These are phyloP conservation scores for Phyllopteryx taeniolatus DNA, from an alignment of 2,113 vertebrate genomes.

Conservation along the genomic window DNA sequence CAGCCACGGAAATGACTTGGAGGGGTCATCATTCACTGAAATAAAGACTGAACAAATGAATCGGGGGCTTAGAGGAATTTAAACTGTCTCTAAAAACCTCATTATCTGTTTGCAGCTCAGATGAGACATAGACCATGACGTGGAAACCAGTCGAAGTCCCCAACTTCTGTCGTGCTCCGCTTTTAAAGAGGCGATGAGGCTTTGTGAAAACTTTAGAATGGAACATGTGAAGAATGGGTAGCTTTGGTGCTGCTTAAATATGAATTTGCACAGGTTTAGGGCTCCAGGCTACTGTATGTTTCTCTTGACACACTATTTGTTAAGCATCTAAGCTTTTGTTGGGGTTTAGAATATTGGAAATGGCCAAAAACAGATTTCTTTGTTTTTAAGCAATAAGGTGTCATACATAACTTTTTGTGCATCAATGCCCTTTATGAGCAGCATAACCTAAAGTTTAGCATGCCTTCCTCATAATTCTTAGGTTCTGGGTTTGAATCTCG, in stretches of 20 bases:
- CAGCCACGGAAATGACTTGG: conserved; percentile 2
- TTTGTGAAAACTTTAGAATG: conserved; percentile 47
- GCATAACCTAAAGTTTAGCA: no score
- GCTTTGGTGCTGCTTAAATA: conserved; percentile 51
- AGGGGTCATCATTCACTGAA: conserved; percentile 29
- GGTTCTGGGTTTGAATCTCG: no score
- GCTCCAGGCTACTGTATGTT: conserved; percentile 13
- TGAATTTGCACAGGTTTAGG: conserved; percentile 49
- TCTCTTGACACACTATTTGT: conserved; percentile 40
- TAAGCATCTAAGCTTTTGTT: conserved; percentile 20
- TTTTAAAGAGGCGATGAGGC: conserved; percentile 35
- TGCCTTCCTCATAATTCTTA: no score
- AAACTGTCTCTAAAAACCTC: conserved; percentile 15
- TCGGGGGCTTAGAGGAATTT: conserved; percentile 25
- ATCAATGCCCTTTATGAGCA: not conserved
- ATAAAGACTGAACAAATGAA: conserved; percentile 21
- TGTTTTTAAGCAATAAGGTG: not conserved
- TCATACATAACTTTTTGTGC: not conserved
- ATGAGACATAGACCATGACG: conserved; percentile 46
- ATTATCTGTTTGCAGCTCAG: conserved; percentile 41
- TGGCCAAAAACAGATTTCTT: not conserved
- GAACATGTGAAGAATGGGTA: conserved; percentile 26
- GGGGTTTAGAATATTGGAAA: not conserved
- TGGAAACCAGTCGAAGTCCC: conserved; percentile 39
- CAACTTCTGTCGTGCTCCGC: conserved; percentile 42